These are phyloP conservation scores for Patagioenas fasciata DNA, from an alignment of 2,113 vertebrate genomes.

Conservation along the genomic window DNA sequence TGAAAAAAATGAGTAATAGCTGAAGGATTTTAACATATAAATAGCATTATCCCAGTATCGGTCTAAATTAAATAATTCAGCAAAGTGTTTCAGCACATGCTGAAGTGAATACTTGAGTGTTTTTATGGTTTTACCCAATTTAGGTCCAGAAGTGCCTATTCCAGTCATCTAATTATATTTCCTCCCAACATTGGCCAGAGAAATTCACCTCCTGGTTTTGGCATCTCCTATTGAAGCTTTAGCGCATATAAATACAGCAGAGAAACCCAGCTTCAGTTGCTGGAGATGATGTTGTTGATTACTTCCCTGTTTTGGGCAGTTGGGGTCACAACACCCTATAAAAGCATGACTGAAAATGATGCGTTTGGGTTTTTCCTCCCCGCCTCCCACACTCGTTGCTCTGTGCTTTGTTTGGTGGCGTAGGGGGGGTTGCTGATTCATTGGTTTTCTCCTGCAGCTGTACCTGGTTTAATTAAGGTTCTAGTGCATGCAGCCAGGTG, in stretches of 20 bases:
- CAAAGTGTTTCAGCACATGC: background rate
- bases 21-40: background rate
- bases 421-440: background rate
- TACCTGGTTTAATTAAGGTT: constrained; percentile 17
- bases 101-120: background rate
- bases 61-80: background rate
- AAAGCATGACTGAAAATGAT: background rate
- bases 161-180: background rate
- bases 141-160: background rate
- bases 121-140: background rate
- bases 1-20: background rate
- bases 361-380: background rate
- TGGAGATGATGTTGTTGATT: background rate
- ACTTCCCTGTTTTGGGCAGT: background rate
- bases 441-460: background rate
- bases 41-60: background rate
- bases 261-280: background rate
- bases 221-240: background rate
- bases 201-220: background rate
- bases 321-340: background rate
- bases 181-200: background rate
- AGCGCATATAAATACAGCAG: background rate
- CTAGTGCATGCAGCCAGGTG: background rate
- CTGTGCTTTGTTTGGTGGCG: background rate
- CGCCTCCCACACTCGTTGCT: background rate